These are phyloP conservation scores for Coelopa frigida DNA, from an alignment of 1,140 invertebrate genomes.

Conservation along the genomic window DNA sequence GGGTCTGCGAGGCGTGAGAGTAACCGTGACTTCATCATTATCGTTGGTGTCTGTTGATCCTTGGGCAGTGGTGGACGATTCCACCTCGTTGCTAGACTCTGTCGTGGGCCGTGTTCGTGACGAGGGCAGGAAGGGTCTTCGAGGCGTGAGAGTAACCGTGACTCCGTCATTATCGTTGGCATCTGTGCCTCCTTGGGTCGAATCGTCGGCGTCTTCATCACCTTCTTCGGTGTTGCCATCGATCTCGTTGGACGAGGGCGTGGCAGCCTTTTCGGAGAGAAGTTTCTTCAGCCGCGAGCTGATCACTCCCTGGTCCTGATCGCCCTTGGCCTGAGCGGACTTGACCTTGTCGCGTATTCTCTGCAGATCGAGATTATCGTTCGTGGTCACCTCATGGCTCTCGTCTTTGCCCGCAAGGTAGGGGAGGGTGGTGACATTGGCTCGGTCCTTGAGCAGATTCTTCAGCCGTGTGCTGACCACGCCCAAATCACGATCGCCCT, in stretches of 20 bases:
- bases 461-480: not conserved
- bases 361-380: constrained; percentile 14
- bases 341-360: constrained; percentile 30
- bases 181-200: too few relatives aligned
- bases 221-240: not conserved
- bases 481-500: constrained; percentile 23
- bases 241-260: not conserved
- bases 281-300: constrained; percentile 28
- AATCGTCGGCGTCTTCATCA: not conserved
- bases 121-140: constrained; percentile 5
- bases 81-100: not conserved
- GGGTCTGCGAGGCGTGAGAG: not conserved
- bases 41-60: too few relatives aligned
- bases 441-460: not conserved
- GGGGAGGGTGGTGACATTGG: too few relatives aligned
- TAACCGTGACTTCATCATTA: too few relatives aligned
- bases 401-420: not conserved
- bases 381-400: too few relatives aligned
- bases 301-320: constrained; percentile 25
- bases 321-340: constrained; percentile 22
- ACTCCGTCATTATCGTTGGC: too few relatives aligned
- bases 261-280: constrained; percentile 15
- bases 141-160: not conserved
- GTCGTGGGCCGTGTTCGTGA: not conserved
- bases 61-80: not conserved